Conservation (phyloP, 35 echinoderm and acorn worm species). For the Patiria miniata region DNA sequence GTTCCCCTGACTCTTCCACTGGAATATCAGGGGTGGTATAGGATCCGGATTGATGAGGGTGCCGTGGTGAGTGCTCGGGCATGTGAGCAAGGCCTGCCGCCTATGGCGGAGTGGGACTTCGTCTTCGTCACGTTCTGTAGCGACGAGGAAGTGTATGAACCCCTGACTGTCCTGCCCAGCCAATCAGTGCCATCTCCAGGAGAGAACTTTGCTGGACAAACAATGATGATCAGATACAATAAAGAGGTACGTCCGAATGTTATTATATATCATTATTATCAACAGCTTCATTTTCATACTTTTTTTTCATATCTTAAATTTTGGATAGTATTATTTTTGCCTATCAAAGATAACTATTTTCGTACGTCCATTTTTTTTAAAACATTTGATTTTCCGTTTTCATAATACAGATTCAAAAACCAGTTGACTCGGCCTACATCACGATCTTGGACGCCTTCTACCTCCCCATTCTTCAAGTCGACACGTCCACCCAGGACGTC, state of each 20-base stretch:
- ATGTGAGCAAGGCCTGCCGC: not conserved
- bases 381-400: too few species aligned
- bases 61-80: not conserved
- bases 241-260: not conserved
- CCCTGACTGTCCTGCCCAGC: not conserved
- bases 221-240: conserved; percentile 1
- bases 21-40: not conserved
- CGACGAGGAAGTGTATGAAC: not conserved
- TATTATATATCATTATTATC: too few species aligned
- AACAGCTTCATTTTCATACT: too few species aligned
- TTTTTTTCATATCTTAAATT: too few species aligned
- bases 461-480: conserved; percentile 11
- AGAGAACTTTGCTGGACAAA: not conserved
- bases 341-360: too few species aligned
- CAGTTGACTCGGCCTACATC: conserved; percentile 3
- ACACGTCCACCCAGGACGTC: not conserved
- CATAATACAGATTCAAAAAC: not conserved
- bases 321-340: too few species aligned
- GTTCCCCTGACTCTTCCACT: conserved; percentile 1
- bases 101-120: conserved; percentile 7
- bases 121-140: conserved; percentile 15
- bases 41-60: not conserved
- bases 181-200: conserved; percentile 1
- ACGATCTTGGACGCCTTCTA: not conserved
- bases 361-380: too few species aligned